A percentile compares a stretch with the other conserved stretches of the same genome.
These are phyloP conservation scores for Andrena chrysosceles DNA, from an alignment of 2,888 invertebrate genomes.

Conservation along the genomic window DNA sequence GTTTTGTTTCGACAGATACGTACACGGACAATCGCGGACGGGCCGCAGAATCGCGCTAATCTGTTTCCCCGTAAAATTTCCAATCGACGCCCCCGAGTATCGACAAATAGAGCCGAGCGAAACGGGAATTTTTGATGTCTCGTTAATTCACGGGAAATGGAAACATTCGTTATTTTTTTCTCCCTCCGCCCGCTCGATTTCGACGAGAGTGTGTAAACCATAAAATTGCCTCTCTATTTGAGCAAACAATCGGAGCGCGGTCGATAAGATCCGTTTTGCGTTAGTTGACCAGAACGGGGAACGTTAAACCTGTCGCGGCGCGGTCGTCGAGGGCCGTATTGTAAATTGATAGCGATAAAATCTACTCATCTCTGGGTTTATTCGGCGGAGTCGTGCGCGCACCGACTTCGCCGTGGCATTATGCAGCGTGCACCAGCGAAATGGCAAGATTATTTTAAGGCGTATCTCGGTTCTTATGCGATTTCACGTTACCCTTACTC, in stretches of 20 bases:
- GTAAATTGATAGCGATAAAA: constrained; percentile 74
- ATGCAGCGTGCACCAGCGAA: constrained; percentile 64
- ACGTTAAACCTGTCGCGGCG: constrained; percentile 62
- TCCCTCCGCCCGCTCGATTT: not conserved
- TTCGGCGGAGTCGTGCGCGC: constrained; percentile 44
- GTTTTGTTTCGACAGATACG: not conserved
- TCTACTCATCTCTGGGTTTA: constrained; percentile 70
- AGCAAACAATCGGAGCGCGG: constrained; percentile 65
- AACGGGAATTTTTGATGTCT: not conserved
- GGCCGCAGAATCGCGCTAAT: constrained; percentile 19
- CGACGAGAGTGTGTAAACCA: constrained; percentile 46
- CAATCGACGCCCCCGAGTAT: not conserved
- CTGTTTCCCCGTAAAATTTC: constrained; percentile 31
- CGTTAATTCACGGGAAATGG: constrained; percentile 44
- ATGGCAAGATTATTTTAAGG: constrained; percentile 73
- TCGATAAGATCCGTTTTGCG: constrained; percentile 69
- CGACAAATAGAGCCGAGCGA: not conserved
- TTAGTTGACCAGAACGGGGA: constrained; percentile 63
- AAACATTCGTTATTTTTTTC: constrained; percentile 30
- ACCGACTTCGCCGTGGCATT: constrained; percentile 27
- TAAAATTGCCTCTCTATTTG: constrained; percentile 63
- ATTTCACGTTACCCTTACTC: constrained; percentile 57
- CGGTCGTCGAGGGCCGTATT: constrained; percentile 55
- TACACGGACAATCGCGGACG: not conserved
- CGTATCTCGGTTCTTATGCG: constrained; percentile 63